Evolutionary conservation across 23 tunicate genomes (phyloP).

Genomic region (Trididemnum nubilum): DNA sequence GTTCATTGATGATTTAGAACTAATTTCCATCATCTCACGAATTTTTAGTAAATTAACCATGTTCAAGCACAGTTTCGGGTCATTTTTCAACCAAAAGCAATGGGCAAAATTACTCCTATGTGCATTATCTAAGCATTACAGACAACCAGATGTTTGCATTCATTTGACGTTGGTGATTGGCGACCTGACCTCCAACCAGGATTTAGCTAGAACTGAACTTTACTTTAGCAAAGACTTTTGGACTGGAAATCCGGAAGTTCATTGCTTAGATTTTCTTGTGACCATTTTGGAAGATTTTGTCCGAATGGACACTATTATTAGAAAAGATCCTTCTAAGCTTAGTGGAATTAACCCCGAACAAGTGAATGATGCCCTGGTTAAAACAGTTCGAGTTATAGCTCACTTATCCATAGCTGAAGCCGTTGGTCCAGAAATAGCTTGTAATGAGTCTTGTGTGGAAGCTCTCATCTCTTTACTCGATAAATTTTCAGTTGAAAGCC

Average conservation of each 20-base stretch:
- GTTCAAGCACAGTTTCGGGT: constrained; percentile 21
- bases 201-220: constrained; percentile 38
- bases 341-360: constrained; percentile 4
- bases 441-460: constrained; percentile 23
- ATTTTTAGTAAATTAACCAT: constrained; percentile 84
- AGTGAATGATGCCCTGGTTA: constrained; percentile 56
- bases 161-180: constrained; percentile 74
- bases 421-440: constrained; percentile 60
- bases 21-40: constrained; percentile 62
- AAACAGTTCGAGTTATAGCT: constrained; percentile 73
- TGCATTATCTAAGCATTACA: constrained; percentile 15
- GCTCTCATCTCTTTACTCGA: constrained; percentile 30
- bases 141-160: constrained; percentile 41
- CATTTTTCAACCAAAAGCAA: background rate
- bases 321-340: background rate
- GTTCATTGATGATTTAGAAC: constrained; percentile 48
- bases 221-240: background rate
- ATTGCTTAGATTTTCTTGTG: constrained; percentile 12
- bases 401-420: constrained; percentile 63
- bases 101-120: constrained; percentile 52
- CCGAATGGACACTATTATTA: background rate
- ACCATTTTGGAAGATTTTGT: background rate
- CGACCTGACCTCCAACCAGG: constrained; percentile 53
- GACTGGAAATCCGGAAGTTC: background rate
- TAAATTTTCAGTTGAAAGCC: constrained; percentile 11